Evolutionary conservation across 2,888 invertebrate species (phyloP).

Genomic region (Meiosimyza decipiens): DNA sequence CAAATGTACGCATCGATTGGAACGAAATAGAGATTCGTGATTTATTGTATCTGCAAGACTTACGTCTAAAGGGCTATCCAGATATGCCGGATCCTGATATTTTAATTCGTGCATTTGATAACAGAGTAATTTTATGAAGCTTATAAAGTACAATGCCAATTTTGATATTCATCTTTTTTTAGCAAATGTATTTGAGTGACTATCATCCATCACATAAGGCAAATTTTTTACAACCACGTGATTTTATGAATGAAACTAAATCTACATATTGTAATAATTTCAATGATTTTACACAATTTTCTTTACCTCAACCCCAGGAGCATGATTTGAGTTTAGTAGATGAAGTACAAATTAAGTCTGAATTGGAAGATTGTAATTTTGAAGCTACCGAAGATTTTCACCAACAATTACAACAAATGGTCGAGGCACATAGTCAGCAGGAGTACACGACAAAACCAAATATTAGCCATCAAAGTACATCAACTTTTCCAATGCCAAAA

Average conservation of each 20-base stretch:
- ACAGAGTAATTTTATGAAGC: conserved; percentile 1
- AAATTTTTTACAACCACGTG: conserved; percentile 7
- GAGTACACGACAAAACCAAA: conserved; percentile 1
- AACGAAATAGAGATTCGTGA: conserved; percentile 32
- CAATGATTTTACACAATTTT: conserved; percentile 22
- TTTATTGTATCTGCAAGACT: conserved; percentile 27
- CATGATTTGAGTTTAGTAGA: background rate
- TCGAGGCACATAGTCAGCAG: conserved; percentile 23
- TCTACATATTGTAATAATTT: conserved; percentile 14
- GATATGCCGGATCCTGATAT: conserved; percentile 30
- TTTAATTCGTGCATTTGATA: conserved; percentile 26
- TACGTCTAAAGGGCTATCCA: conserved; percentile 25
- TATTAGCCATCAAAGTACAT: background rate
- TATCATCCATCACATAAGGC: conserved; percentile 15
- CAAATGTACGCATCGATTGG: conserved; percentile 22
- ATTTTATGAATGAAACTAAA: conserved; percentile 20
- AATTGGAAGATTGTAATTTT: conserved; percentile 5
- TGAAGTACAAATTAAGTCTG: conserved; percentile 26
- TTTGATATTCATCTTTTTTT: background rate
- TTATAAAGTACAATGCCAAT: background rate
- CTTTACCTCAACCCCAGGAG: conserved; percentile 17
- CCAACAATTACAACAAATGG: conserved; percentile 32
- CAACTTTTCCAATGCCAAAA: conserved; percentile 22
- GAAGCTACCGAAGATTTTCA: conserved; percentile 26
- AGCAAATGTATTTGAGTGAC: conserved; percentile 31